A percentile compares a stretch with the other conserved stretches of the same genome.
Conservation (phyloP, 2,113 vertebrate species). For the Columbina picui region DNA sequence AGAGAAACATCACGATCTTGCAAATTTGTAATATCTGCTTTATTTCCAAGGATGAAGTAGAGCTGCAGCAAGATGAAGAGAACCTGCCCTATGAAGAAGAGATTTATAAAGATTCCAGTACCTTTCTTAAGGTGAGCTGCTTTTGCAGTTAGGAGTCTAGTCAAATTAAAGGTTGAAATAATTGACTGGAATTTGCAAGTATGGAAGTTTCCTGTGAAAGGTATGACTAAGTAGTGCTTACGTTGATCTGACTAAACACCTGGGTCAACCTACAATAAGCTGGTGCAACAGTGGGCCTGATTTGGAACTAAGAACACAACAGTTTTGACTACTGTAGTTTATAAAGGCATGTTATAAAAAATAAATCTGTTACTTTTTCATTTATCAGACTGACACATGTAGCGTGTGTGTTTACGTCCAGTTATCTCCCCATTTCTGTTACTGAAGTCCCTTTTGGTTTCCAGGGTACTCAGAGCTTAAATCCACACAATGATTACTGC, state of each 20-base stretch:
- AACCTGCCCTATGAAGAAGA: slow-evolving; percentile 91
- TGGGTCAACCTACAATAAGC: background rate
- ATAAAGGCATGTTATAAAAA: background rate
- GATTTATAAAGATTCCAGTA: slow-evolving; percentile 98
- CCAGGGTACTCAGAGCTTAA: slow-evolving; percentile 96
- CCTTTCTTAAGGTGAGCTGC: slow-evolving; percentile 90
- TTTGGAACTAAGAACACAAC: background rate
- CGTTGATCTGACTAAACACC: background rate
- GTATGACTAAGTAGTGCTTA: background rate
- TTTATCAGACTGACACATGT: background rate
- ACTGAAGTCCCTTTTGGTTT: background rate
- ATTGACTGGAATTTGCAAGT: background rate
- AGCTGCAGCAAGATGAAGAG: slow-evolving; percentile 89
- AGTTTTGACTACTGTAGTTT: background rate
- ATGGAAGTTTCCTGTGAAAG: background rate
- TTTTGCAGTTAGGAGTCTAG: background rate
- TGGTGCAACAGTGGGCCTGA: background rate
- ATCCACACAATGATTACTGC: slow-evolving; percentile 98
- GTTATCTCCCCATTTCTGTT: background rate
- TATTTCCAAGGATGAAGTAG: slow-evolving; percentile 88
- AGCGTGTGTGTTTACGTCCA: background rate
- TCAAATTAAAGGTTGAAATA: background rate
- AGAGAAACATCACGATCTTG: background rate
- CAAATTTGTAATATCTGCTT: background rate
- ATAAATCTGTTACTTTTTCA: background rate